phyloP scores from a whole-genome alignment of 1,140 invertebrate genomes.

The Neelides sp. region DNA sequence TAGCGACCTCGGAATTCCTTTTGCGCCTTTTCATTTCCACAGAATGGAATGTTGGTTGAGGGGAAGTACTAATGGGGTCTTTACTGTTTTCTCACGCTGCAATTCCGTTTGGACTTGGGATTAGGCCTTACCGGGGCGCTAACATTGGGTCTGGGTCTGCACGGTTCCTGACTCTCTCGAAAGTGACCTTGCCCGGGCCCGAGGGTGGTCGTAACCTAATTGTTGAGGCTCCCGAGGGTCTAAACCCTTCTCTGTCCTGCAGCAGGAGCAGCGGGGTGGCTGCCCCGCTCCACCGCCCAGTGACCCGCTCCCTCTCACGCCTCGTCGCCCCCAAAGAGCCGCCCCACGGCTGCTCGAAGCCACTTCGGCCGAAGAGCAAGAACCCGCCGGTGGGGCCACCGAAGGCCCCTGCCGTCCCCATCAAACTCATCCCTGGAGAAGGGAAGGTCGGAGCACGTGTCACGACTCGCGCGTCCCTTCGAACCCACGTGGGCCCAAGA shows the following conservation, averaged over 20 bases:
- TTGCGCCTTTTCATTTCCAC: no score
- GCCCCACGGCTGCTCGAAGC: neutral
- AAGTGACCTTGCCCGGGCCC: constrained; percentile 20
- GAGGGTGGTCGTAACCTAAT: constrained; percentile 13
- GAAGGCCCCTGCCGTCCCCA: neutral
- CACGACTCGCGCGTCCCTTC: no score
- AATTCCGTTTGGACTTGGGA: constrained; percentile 12
- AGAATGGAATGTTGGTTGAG: no score
- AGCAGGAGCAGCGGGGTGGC: constrained; percentile 16
- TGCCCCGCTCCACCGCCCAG: constrained; percentile 20
- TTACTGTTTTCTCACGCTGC: constrained; percentile 22
- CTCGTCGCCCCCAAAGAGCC: constrained; percentile 22
- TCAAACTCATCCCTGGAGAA: neutral
- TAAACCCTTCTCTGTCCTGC: constrained; percentile 26
- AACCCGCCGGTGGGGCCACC: no score
- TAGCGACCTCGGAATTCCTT: no score
- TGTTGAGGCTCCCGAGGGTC: constrained; percentile 6
- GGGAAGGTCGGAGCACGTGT: neutral
- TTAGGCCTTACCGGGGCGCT: constrained; percentile 26
- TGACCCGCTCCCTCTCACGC: constrained; percentile 24
- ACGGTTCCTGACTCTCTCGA: constrained; percentile 26
- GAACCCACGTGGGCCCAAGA: no score
- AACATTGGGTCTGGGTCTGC: constrained; percentile 24
- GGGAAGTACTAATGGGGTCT: no score
- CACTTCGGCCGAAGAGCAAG: no score